Percentiles rank a stretch among this genome's conserved stretches.
Evolutionary conservation across 2,113 vertebrate species (phyloP).

Genomic region (Gallinago undulata): DNA sequence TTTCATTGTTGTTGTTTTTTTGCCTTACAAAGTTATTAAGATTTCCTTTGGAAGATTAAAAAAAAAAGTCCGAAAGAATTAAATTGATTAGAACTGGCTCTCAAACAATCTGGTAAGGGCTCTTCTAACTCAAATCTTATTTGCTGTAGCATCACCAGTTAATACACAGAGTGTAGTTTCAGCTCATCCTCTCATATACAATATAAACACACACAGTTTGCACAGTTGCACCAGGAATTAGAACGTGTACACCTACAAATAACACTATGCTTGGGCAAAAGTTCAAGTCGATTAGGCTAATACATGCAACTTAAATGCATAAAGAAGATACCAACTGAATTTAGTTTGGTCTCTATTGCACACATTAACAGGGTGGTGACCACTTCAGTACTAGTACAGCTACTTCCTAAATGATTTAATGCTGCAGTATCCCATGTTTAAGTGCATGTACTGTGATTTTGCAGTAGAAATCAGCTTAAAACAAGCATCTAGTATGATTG

Average conservation of each 20-base stretch:
- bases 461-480: not conserved
- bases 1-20: not conserved
- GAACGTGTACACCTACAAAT: not conserved
- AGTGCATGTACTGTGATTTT: not conserved
- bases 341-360: not conserved
- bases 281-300: not conserved
- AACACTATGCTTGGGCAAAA: not conserved
- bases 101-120: not conserved
- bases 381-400: too few species aligned
- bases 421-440: not conserved
- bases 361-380: not conserved
- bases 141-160: not conserved
- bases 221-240: not conserved
- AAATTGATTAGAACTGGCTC: not conserved
- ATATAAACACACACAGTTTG: not conserved
- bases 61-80: not conserved
- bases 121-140: not conserved
- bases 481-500: not conserved
- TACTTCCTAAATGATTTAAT: not conserved
- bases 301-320: not conserved
- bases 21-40: not conserved
- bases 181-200: not conserved
- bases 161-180: not conserved
- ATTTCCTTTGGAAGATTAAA: not conserved
- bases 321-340: not conserved